Evolutionary conservation across 2,113 vertebrate species (phyloP), one percentile per base, ranked within the genome.

Genomic region (Tragelaphus scriptus): DNA sequence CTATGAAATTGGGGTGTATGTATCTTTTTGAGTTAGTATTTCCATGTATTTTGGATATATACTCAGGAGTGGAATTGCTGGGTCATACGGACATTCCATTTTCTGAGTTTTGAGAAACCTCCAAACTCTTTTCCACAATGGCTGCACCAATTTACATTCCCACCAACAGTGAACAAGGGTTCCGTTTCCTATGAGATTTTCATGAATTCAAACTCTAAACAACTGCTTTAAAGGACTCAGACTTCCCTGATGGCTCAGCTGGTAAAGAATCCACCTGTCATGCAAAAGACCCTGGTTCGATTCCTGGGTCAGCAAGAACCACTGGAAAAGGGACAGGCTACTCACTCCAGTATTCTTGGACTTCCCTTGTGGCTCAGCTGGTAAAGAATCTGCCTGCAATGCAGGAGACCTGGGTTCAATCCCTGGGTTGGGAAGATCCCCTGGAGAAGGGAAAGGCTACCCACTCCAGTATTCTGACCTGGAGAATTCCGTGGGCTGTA

Each of bases 271-370:
- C 68, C 19, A 23, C 19, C 68, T 40, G 68, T 40, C 19, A 23
- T 23, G 68, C n/a, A 40, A 19, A 19, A 71, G 68, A 71, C 5
- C n/a, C n/a, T 1, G 10, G 68, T 71, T 71, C 19, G 0, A 23
- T 71, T 36, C n/a, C 68, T 71, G 68, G 10, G 68, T 71, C 0
- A 0, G n/a, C n/a, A 36, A 71, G 65, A 71, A 5, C n/a, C 16
- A 5, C n/a, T 71, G n/a, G 65, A 36, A 21, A 71, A 71, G 65
- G 65, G n/a, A 71, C 4, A 71, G 65, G 65, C 65, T 36, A 71
- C 32, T 17, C 32, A 36, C 8, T 68, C 65, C 65, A 10, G 16
- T 68, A 21, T 68, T 68, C 17, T 19, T 36, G 8, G 63, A 10
- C 8, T 68, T 68, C 32, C 32, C 32, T 68, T 68, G 32, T 68